Evolutionary conservation across 2,113 vertebrate genomes (phyloP), one percentile per base, ranked within the genome.

Genomic region (Cyanistes caeruleus): DNA sequence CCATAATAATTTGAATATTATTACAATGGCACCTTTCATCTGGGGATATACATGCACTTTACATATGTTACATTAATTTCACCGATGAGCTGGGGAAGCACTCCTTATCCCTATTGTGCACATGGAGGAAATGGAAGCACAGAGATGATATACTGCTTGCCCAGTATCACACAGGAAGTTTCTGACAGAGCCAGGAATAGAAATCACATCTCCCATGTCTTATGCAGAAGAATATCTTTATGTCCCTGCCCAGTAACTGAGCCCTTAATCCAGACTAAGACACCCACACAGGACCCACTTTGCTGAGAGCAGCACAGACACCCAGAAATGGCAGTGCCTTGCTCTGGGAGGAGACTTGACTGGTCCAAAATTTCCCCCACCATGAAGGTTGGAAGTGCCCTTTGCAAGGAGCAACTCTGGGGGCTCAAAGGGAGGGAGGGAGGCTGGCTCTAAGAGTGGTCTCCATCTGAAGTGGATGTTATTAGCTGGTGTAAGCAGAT

Each of bases 41-140:
- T 97, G 92, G 83, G 96, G 92, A 97, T 96, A 95, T 96, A 96
- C 96, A 95, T 95, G 96, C 92, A 92, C 94, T 96, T 96, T 96
- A 96, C 94, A 97, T 97, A 97, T 95, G 93, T 97, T 96, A 96
- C 94, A 96, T 96, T 97, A 96, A 94, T 96, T 96, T 96, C 92
- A 92, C 88, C 53, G 79, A 95, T 87, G 96, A 96, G 96, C 96
- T 94, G 96, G 94, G 93, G 95, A 96, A 96, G 93, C 83, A 93
- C 93, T 96, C 86, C 82, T 96, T 96, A 97, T 95, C 96, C 95
- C 92, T 79, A 95, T 94, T 96, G 93, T 96, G 94, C 90, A 92
- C 89, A 90, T 27, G 91, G 91, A 96, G 94, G 97, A 97, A 97
- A 97, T 96, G 91, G 94, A 95, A 96, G 94, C 84, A 73, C 76